Evolutionary conservation across 2,888 invertebrate species (phyloP).

Genomic region (Hypena proboscidalis): DNA sequence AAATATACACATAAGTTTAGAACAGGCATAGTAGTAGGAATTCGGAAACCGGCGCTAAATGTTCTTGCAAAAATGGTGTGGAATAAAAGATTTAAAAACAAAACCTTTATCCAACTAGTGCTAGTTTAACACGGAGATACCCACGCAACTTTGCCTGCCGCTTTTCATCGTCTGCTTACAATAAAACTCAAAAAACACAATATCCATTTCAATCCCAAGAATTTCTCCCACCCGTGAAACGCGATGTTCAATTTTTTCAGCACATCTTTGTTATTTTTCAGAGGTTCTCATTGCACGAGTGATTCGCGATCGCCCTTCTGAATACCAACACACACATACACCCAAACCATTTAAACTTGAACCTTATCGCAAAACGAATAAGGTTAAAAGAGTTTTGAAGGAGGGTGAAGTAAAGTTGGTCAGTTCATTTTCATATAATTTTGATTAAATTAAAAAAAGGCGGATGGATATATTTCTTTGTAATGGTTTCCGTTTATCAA

Average conservation of each 20-base stretch:
- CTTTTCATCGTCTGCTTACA: no score
- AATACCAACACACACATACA: conserved; percentile 10
- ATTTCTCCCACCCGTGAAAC: conserved; percentile 25
- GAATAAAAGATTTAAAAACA: no score
- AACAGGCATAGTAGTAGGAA: no score
- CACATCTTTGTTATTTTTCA: conserved; percentile 47
- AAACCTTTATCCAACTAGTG: no score
- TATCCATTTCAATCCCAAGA: no score
- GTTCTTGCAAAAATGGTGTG: no score
- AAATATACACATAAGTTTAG: no score
- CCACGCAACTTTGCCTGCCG: no score
- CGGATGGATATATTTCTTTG: conserved; percentile 46
- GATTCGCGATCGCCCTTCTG: conserved; percentile 47
- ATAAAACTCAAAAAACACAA: no score
- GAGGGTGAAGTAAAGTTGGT: conserved; percentile 5
- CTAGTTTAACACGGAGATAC: no score
- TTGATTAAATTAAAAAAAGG: conserved; percentile 52
- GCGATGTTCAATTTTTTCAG: conserved; percentile 41
- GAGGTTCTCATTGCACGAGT: conserved; percentile 48
- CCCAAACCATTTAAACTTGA: conserved; percentile 7
- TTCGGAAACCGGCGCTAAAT: no score
- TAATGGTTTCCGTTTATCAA: conserved; percentile 37
- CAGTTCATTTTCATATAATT: conserved; percentile 47
- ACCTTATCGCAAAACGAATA: conserved; percentile 13
- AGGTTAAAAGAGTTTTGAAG: not conserved